phyloP scores from a whole-genome alignment of 2,113 vertebrate species.

The Mionectes macconnelli region DNA sequence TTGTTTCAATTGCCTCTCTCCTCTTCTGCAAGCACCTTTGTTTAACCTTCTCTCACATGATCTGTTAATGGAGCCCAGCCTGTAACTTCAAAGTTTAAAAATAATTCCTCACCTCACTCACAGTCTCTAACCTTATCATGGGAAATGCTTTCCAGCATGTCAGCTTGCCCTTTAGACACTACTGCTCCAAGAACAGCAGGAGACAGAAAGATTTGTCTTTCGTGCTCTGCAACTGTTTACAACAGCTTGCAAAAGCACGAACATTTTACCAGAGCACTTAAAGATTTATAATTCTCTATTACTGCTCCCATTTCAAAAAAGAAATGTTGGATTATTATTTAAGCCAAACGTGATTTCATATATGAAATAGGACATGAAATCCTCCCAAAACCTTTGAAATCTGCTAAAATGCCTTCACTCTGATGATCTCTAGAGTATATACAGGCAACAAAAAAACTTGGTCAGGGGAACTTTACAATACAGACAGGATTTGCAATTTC shows the following conservation, averaged over 20 bases:
- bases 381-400: not conserved
- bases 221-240: not conserved
- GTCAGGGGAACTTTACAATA: not conserved
- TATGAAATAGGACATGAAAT: not conserved
- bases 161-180: constrained; percentile 46
- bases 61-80: constrained; percentile 43
- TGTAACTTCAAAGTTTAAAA: constrained; percentile 48
- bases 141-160: constrained; percentile 38
- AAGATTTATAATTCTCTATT: not conserved
- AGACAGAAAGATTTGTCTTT: constrained; percentile 5
- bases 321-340: not conserved
- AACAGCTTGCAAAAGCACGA: not conserved
- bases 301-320: not conserved
- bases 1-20: not conserved
- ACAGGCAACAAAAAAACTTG: not conserved
- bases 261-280: not conserved
- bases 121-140: constrained; percentile 14
- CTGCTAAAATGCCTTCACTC: not conserved
- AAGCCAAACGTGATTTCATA: not conserved
- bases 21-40: constrained; percentile 9
- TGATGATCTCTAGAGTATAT: not conserved
- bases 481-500: not conserved
- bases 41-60: constrained; percentile 54
- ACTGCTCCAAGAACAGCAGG: not conserved
- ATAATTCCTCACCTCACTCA: constrained; percentile 1